Base-by-base conservation (phyloP, 2,797 vertebrate species). In the Manis javanica region DNA sequence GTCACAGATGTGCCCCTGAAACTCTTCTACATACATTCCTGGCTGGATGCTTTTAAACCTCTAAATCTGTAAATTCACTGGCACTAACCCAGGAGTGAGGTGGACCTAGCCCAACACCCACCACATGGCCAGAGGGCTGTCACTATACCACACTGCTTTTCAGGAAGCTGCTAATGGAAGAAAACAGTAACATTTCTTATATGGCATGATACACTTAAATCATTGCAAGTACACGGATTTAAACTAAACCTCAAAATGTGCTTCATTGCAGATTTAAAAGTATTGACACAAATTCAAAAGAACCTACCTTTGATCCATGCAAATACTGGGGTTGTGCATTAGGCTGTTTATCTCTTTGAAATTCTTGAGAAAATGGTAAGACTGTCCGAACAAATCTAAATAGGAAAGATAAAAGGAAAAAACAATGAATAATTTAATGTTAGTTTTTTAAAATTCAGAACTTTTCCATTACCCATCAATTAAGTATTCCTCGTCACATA, bases 241-340 rank as follows among this genome's bases (percentile, higher is more conserved):
- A 31, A 71, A 77, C 16, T 78, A 39, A 64, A 86, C 53, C 78
- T 74, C 18, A 64, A 88, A 93, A 46, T 5, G 6, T 5, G 37
- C 26, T 34, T 31, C 16, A 14, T 14, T n/a, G 26, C 55, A 31
- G 85, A 75, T 46, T n/a, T 23, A 51, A 72, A 71, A 49, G 51
- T 46, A 34, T 39, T 21, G 31, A 55, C 31, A 55, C 4, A 37
- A 77, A 68, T n/a, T 63, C 10, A 18, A 31, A 57, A 83, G 34
- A 72, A 97, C 98, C 93, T 91, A 99, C 99, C 99, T 99, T 99
- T 42, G 99, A 99, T 88, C 99, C 99, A 11, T 99, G 99, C 68
- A 99, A 98, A 97, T 99, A 99, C 81, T 99, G 99, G 0, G 99
- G 99, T 91, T 99, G 99, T 84, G 99, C 99, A 37, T 99, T 99